Percentiles rank a stretch among this genome's conserved stretches.
These are phyloP conservation scores for Zapornia atra DNA, from an alignment of 2,113 vertebrate genomes.

Conservation along the genomic window DNA sequence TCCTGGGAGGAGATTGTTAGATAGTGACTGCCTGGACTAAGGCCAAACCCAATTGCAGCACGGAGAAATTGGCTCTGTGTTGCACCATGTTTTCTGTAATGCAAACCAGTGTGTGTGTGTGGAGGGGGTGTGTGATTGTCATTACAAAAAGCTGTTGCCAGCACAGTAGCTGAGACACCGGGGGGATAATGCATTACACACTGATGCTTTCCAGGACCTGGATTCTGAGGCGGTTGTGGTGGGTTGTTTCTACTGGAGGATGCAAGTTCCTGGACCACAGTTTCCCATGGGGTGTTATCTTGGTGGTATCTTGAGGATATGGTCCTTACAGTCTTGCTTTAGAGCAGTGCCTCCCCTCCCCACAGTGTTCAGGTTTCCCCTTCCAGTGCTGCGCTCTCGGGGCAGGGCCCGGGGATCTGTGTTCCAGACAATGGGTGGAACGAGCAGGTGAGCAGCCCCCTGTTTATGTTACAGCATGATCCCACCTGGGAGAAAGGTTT, in stretches of 20 bases:
- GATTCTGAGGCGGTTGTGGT: background rate
- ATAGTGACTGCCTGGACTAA: conserved; percentile 37
- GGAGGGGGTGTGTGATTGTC: conserved; percentile 39
- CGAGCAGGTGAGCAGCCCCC: background rate
- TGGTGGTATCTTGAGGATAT: background rate
- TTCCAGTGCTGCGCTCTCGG: background rate
- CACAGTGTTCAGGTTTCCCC: background rate
- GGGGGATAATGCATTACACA: conserved; percentile 36
- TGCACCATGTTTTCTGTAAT: conserved; percentile 40
- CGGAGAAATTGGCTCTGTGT: conserved; percentile 22
- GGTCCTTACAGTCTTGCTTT: background rate
- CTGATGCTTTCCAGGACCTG: conserved; percentile 45
- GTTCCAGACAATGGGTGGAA: background rate
- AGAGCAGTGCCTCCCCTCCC: background rate
- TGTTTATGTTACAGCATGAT: background rate
- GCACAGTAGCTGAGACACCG: conserved; percentile 58
- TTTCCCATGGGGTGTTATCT: background rate
- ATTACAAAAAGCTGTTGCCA: conserved; percentile 43
- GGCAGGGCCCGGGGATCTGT: background rate
- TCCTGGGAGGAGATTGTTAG: conserved; percentile 46
- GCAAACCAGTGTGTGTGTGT: conserved; percentile 15
- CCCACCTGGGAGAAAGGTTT: background rate
- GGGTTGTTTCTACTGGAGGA: background rate
- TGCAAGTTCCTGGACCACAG: background rate
- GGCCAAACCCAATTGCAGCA: conserved; percentile 7